A percentile compares a stretch with the other conserved stretches of the same genome.
phyloP scores from a whole-genome alignment of 2,888 invertebrate species.

The Leptura quadrifasciata region DNA sequence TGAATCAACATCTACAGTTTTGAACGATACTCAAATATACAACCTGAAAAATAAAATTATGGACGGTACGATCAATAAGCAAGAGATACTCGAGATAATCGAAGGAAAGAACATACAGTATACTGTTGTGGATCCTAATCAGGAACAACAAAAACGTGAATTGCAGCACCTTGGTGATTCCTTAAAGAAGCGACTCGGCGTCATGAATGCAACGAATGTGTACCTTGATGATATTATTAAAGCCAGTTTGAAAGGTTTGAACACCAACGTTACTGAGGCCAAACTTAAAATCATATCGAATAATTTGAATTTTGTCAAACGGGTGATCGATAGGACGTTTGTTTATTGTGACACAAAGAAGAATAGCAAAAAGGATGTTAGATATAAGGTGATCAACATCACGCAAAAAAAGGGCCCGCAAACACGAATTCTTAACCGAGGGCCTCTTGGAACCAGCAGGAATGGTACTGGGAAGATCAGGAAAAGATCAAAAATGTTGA shows the following conservation, averaged over 20 bases:
- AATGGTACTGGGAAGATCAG: not conserved
- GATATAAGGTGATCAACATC: slow-evolving; percentile 19
- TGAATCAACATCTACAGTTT: not conserved
- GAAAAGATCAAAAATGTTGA: not conserved
- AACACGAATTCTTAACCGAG: not conserved
- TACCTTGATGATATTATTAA: slow-evolving; percentile 1
- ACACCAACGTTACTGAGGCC: not conserved
- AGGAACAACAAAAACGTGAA: not conserved
- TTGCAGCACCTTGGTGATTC: not conserved
- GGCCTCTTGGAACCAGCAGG: not conserved
- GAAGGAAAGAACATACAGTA: slow-evolving; percentile 15
- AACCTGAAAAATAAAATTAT: not conserved
- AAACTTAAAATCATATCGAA: not conserved
- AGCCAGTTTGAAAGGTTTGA: not conserved
- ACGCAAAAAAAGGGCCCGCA: slow-evolving; percentile 1
- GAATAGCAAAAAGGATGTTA: slow-evolving; percentile 2
- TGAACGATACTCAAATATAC: not conserved
- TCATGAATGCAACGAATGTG: slow-evolving; percentile 6
- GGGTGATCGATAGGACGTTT: slow-evolving; percentile 11
- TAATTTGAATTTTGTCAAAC: slow-evolving; percentile 24
- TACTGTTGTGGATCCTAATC: not conserved
- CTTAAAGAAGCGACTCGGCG: slow-evolving; percentile 6
- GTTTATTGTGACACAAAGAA: not conserved
- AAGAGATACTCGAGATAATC: slow-evolving; percentile 13
- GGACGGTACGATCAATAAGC: slow-evolving; percentile 14